phyloP scores from a whole-genome alignment of 2,888 invertebrate species.

The Minunthozetes semirufus region DNA sequence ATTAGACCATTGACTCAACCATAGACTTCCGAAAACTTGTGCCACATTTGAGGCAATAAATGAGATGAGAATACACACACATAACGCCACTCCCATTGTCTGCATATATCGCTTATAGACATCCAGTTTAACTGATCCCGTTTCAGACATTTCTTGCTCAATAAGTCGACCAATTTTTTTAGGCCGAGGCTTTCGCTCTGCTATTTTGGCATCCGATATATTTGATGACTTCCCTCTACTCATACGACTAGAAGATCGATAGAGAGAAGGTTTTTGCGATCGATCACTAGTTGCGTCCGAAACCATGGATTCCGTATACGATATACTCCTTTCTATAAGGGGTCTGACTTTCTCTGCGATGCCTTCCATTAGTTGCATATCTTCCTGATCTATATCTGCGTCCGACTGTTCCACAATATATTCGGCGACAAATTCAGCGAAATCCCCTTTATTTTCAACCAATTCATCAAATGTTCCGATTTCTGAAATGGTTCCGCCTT shows the following conservation, averaged over 20 bases:
- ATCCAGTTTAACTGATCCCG: constrained; percentile 40
- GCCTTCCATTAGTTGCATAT: constrained; percentile 17
- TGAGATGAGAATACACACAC: constrained; percentile 66
- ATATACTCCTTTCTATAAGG: not conserved
- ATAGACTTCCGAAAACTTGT: constrained; percentile 37
- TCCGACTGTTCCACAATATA: constrained; percentile 45
- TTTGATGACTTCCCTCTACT: not conserved
- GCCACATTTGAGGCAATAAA: constrained; percentile 28
- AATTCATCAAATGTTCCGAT: constrained; percentile 50
- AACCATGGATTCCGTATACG: not conserved
- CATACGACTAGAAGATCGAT: not conserved
- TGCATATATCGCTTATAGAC: constrained; percentile 36
- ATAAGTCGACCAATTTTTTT: constrained; percentile 30
- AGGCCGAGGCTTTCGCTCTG: not conserved
- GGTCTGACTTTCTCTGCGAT: constrained; percentile 26
- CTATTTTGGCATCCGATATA: not conserved
- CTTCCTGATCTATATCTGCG: constrained; percentile 12
- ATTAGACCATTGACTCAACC: constrained; percentile 44
- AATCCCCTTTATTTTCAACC: constrained; percentile 49
- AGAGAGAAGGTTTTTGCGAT: not conserved
- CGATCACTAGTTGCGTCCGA: not conserved
- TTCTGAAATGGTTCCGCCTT: constrained; percentile 50
- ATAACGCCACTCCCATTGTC: constrained; percentile 43
- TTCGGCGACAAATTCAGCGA: constrained; percentile 51
- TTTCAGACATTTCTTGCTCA: constrained; percentile 50